Percentiles rank a stretch among this genome's conserved stretches.
Conservation (phyloP, 53 echinoderm and acorn worm genomes). For the Paelopatides confundens region DNA sequence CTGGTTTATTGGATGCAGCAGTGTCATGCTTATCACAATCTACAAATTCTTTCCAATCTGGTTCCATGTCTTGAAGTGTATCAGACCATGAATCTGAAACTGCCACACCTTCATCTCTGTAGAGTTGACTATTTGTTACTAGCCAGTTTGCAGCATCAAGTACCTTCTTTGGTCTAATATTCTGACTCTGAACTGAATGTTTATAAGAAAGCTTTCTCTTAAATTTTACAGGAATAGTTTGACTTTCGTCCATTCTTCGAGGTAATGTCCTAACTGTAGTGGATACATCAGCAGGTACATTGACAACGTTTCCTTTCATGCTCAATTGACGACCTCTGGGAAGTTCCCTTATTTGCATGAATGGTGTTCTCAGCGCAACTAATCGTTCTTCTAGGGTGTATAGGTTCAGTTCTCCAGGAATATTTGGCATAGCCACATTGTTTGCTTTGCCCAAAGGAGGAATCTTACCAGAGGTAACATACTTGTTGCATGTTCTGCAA, state of each 20-base stretch:
- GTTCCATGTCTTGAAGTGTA: neutral
- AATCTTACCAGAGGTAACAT: slow-evolving; percentile 34
- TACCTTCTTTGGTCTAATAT: slow-evolving; percentile 61
- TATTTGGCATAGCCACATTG: slow-evolving; percentile 18
- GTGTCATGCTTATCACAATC: neutral
- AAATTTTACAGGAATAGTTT: slow-evolving; percentile 58
- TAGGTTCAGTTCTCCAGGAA: slow-evolving; percentile 29
- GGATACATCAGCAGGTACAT: slow-evolving; percentile 42
- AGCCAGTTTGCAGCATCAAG: slow-evolving; percentile 63
- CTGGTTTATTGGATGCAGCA: neutral
- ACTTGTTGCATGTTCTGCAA: slow-evolving; percentile 50
- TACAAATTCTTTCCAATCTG: slow-evolving; percentile 18
- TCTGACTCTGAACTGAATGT: slow-evolving; percentile 40
- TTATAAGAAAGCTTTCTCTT: slow-evolving; percentile 58
- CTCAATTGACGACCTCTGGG: slow-evolving; percentile 55
- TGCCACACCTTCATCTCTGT: slow-evolving; percentile 46
- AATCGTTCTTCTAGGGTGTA: slow-evolving; percentile 47
- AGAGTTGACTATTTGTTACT: slow-evolving; percentile 30
- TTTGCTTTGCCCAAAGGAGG: slow-evolving; percentile 43
- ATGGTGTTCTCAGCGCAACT: slow-evolving; percentile 53
- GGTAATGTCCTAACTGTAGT: slow-evolving; percentile 42
- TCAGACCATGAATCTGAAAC: slow-evolving; percentile 7
- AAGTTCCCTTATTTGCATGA: slow-evolving; percentile 59
- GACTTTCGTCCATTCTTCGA: slow-evolving; percentile 1
- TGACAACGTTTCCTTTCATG: slow-evolving; percentile 51